A percentile compares a stretch with the other conserved stretches of the same genome.
phyloP scores from a whole-genome alignment of 2,113 vertebrate genomes.

The Stictonetta naevosa region DNA sequence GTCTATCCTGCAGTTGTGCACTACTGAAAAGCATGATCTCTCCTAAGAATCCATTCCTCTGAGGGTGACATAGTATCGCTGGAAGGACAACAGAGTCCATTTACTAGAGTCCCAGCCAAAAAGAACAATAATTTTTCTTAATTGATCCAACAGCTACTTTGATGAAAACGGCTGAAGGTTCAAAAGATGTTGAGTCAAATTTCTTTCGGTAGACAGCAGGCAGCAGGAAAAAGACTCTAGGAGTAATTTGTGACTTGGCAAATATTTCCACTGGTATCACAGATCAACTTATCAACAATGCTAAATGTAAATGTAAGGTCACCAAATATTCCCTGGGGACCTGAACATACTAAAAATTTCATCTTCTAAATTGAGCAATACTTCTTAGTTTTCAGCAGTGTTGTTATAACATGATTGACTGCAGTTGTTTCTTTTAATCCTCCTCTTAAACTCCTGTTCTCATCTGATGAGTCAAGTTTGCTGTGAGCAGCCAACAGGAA shows the following conservation, averaged over 20 bases:
- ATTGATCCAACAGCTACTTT: not conserved
- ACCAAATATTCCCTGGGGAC: not conserved
- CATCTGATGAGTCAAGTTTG: not conserved
- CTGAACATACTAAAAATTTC: not conserved
- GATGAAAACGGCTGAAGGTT: not conserved
- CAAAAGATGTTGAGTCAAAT: not conserved
- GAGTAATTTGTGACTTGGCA: not conserved
- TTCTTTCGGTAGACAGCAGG: not conserved
- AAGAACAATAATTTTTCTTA: not conserved
- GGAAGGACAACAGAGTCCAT: not conserved
- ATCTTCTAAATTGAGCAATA: not conserved
- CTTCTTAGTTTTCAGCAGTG: not conserved
- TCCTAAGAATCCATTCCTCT: not conserved
- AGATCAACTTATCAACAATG: not conserved
- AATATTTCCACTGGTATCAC: not conserved
- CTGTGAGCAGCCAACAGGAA: not conserved
- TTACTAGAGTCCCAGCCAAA: not conserved
- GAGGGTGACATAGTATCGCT: not conserved
- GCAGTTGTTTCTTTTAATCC: not conserved
- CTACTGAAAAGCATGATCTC: not conserved
- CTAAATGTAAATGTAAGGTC: not conserved
- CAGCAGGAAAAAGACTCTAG: not conserved
- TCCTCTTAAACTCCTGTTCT: not conserved
- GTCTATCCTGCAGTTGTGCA: accelerated
- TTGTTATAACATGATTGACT: not conserved